Conservation (phyloP, 2,113 vertebrate species). For the Erythrolamprus reginae region DNA sequence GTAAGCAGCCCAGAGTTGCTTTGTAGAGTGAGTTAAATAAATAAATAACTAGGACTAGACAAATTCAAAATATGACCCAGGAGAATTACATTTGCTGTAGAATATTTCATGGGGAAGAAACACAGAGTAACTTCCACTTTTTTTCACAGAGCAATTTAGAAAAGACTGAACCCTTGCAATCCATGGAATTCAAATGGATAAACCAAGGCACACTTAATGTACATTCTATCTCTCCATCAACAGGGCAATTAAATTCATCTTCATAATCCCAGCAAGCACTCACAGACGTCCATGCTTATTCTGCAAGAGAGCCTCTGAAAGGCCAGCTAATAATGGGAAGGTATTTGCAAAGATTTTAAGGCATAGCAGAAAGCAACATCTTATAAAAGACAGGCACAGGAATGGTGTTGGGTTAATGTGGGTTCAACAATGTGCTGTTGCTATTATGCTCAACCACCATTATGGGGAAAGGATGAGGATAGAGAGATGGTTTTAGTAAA, state of each 20-base stretch:
- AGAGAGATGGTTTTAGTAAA: neutral
- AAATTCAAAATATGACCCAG: neutral
- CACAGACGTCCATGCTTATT: neutral
- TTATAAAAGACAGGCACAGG: neutral
- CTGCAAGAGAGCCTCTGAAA: neutral
- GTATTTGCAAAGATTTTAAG: neutral
- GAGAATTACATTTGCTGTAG: neutral
- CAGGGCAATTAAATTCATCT: neutral
- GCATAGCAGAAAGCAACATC: neutral
- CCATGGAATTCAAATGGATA: neutral
- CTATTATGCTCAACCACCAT: neutral
- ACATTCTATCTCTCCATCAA: neutral
- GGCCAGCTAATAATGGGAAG: neutral
- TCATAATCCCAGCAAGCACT: neutral
- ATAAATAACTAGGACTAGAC: neutral
- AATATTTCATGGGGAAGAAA: neutral
- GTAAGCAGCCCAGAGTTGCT: neutral
- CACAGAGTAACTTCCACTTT: neutral
- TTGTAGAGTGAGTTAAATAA: neutral
- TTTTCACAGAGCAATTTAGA: neutral
- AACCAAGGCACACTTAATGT: neutral
- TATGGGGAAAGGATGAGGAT: too few relatives aligned
- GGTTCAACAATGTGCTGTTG: neutral
- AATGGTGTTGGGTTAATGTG: conserved; percentile 9
- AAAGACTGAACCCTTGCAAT: neutral